These are phyloP conservation scores for Poecilia picta DNA, from an alignment of 2,797 vertebrate species.

Conservation along the genomic window DNA sequence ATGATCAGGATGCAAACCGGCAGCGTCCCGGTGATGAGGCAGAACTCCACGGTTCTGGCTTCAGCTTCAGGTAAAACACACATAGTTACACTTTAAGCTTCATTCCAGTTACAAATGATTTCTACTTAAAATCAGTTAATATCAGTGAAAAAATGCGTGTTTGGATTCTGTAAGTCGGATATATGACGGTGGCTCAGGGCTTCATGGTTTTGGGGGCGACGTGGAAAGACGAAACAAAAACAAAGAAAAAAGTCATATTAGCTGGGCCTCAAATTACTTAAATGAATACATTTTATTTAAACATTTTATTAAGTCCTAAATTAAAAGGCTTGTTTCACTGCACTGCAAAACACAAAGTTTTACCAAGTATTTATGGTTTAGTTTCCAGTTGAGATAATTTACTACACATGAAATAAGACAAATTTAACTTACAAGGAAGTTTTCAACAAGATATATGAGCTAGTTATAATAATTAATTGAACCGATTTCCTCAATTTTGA, in stretches of 20 bases:
- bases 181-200: neutral
- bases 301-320: neutral
- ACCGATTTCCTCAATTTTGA: too few relatives aligned
- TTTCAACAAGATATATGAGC: too few relatives aligned
- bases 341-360: too few relatives aligned
- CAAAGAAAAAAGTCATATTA: neutral
- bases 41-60: conserved; percentile 81
- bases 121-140: neutral
- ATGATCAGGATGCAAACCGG: conserved; percentile 66
- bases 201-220: neutral
- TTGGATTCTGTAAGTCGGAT: neutral
- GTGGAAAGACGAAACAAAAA: neutral
- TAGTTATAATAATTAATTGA: too few relatives aligned
- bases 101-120: neutral
- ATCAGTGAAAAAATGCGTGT: neutral
- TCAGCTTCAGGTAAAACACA: conserved; percentile 82
- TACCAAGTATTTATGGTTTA: too few relatives aligned
- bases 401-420: too few relatives aligned
- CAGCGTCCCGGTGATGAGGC: conserved; percentile 77
- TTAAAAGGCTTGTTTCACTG: neutral
- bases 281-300: neutral
- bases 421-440: too few relatives aligned
- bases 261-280: neutral
- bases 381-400: too few relatives aligned
- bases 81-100: neutral